Percentiles rank a stretch among this genome's conserved stretches.
Evolutionary conservation across 2,113 vertebrate species (phyloP).

Genomic region (Sylvia atricapilla): DNA sequence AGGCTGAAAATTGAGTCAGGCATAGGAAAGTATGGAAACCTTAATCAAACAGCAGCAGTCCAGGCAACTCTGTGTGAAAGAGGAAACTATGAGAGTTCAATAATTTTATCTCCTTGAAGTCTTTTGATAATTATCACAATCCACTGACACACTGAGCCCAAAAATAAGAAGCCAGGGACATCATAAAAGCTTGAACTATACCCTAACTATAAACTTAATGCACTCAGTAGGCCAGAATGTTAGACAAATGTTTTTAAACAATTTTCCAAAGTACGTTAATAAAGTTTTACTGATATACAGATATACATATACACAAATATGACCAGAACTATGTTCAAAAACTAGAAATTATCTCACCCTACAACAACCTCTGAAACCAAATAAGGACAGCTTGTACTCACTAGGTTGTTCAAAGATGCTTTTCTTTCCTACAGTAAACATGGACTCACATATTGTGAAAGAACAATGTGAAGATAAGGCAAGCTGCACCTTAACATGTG

Average conservation of each 20-base stretch:
- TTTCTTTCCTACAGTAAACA: background rate
- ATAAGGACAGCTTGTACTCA: background rate
- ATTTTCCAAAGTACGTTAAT: background rate
- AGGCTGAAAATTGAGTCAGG: background rate
- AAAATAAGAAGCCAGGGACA: background rate
- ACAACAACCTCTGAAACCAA: background rate
- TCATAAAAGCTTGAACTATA: background rate
- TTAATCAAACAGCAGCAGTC: background rate
- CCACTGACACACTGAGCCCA: background rate
- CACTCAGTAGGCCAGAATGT: background rate
- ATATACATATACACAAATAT: background rate
- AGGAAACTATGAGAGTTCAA: background rate
- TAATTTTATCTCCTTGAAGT: background rate
- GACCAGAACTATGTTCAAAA: background rate
- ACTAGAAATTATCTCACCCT: background rate
- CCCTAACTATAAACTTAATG: background rate
- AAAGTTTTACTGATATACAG: background rate
- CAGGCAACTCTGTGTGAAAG: fast-evolving
- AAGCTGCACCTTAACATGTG: background rate
- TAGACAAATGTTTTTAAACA: background rate
- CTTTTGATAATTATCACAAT: background rate
- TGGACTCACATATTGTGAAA: background rate
- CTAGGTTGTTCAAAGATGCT: background rate
- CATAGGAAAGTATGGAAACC: background rate
- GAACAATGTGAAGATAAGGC: background rate